Base-by-base conservation (phyloP, 2,888 invertebrate species). In the Tetragonisca angustula region DNA sequence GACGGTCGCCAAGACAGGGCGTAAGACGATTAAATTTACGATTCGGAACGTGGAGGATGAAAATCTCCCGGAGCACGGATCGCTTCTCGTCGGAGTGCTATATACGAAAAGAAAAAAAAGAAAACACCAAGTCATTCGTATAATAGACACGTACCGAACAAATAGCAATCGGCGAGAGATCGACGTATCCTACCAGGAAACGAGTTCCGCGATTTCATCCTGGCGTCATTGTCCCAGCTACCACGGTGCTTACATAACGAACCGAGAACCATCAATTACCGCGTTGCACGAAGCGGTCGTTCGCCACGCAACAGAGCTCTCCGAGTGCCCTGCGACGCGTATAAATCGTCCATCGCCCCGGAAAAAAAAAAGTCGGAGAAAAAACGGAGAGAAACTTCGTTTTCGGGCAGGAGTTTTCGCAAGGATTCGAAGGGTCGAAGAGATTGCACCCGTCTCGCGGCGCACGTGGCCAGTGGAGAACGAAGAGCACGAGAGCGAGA, bases 201-300 rank as follows among this genome's bases (percentile, higher is more conserved):
- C 64, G 9, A 43, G 13, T 49, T 4, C 50, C 74, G 43, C 24
- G 65, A 56, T 74, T 74, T 74, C 36, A 76, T 56, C 75, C 65
- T 11, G 52, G 27, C 75, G 43, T 68, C 50, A 76, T 76, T 76
- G 36, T 62, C 61, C 71, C 62, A 52, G 59, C 69, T 71, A 52
- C 50, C 43, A 75, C 54, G 32, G 50, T 36, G 59, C 43, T 76
- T 68, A 32, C 52, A 65, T 49, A 75, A 68, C 50, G 27, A 59
- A 52, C 61, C 54, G 52, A 70, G 62, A 70, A 76, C 76, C 76
- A 77, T 77, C 71, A 77, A 77, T 71, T 77, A 77, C 43, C 43
- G n/a, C 9, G 15, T 62, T 52, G 50, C 76, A 70, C 36, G 62
- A 69, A 76, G 50, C 76, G 36, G 76, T 9, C 36, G 61, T 15